Base-by-base conservation (phyloP, 2,113 vertebrate species). In the Cebus imitator region DNA sequence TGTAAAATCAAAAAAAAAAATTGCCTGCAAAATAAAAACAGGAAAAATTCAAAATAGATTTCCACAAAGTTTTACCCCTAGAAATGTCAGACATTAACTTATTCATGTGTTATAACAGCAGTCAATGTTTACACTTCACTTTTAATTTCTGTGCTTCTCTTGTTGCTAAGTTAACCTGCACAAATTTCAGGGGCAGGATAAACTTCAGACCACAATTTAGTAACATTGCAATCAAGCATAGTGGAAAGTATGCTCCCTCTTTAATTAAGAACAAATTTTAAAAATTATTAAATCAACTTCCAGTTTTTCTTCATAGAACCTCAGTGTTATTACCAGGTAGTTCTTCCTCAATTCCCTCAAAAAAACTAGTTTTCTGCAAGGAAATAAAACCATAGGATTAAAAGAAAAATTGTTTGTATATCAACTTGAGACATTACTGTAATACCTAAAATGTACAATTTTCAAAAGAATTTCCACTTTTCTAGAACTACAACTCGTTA, bases 401-500 rank as follows among this genome's bases (percentile, higher is more conserved):
- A 55, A 32, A 3, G 6, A n/a, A 43, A 90, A 30, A 94, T 66
- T 40, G 37, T 3, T 30, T 96, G 8, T 12, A 5, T 76, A 90
- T 57, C 5, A 27, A 80, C 55, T 55, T 3, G 43, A 90, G 76
- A 81, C 37, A 6, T 70, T 6, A 68, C 13, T 37, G 0, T 83
- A 66, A n/a, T 48, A 68, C 64, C 32, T 95, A 50, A 84, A 93
- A 95, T 90, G 1, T 27, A 13, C 21, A 88, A 89, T 89, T 94
- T 97, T 35, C 35, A 1, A 73, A 96, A 37, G 76, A 48, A 97
- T 90, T 2, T 80, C 4, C 79, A 50, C 25, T 66, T 3, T 90
- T 9, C 9, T 95, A 23, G 96, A 95, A 87, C n/a, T 52, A 50
- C 55, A 90, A 96, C 93, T 96, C 86, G 37, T 96, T 85, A 92